phyloP scores from a whole-genome alignment of 2,797 vertebrate species.

The Diplodus sargus region DNA sequence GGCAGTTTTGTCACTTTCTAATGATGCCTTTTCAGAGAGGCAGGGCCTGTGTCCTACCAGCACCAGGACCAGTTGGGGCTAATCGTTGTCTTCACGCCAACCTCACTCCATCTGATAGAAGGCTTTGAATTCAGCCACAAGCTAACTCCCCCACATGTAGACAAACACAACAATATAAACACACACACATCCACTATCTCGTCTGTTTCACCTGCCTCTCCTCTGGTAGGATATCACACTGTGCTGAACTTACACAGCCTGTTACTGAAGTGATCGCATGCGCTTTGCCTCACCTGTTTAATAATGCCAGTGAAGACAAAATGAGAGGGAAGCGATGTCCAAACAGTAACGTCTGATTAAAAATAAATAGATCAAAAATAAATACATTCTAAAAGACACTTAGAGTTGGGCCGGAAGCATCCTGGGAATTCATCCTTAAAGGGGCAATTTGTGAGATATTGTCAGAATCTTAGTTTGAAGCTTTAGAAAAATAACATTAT shows the following conservation, averaged over 20 bases:
- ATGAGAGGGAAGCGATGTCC: not conserved
- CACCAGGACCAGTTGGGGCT: constrained; percentile 75
- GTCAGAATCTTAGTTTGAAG: no score
- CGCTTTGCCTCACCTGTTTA: constrained; percentile 11
- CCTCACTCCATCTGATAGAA: constrained; percentile 59
- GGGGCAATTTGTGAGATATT: no score
- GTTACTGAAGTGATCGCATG: not conserved
- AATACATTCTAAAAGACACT: no score
- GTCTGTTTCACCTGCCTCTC: constrained; percentile 41
- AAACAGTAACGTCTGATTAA: no score
- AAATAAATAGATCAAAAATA: no score
- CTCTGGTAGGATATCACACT: not conserved
- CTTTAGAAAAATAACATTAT: no score
- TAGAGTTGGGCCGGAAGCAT: no score
- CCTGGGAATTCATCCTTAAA: no score
- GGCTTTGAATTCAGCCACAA: constrained; percentile 55
- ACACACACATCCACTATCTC: constrained; percentile 11
- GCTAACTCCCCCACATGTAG: constrained; percentile 40
- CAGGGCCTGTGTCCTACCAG: constrained; percentile 70
- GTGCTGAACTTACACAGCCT: not conserved
- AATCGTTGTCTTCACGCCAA: constrained; percentile 72
- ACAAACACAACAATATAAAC: constrained; percentile 23
- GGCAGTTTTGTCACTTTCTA: constrained; percentile 89
- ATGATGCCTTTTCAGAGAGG: constrained; percentile 81
- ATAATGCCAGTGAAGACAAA: not conserved